phyloP scores from a whole-genome alignment of 2,113 vertebrate genomes.

The Pelobates fuscus region DNA sequence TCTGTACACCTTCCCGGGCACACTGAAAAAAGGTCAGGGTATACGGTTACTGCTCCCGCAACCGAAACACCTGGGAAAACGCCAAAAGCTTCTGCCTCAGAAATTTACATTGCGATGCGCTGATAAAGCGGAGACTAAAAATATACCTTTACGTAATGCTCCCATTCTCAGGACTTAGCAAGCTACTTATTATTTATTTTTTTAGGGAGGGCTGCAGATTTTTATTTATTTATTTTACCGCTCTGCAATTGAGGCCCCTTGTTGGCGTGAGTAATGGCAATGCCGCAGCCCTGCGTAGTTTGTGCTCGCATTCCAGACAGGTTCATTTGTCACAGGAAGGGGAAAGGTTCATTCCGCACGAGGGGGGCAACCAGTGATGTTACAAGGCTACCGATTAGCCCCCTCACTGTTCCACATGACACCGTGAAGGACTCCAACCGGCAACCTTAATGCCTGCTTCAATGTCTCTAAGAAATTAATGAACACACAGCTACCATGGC shows the following conservation, averaged over 20 bases:
- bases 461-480: constrained; percentile 84
- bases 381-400: constrained; percentile 83
- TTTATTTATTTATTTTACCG: constrained; percentile 71
- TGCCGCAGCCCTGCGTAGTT: constrained; percentile 76
- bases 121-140: constrained; percentile 60
- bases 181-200: constrained; percentile 77
- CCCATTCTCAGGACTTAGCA: constrained; percentile 56
- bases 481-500: constrained; percentile 78
- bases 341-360: constrained; percentile 81
- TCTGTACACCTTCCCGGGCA: not conserved
- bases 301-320: constrained; percentile 78
- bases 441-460: constrained; percentile 81
- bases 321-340: constrained; percentile 82
- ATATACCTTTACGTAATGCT: constrained; percentile 62
- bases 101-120: constrained; percentile 53
- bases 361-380: constrained; percentile 83
- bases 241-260: constrained; percentile 74
- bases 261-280: constrained; percentile 78
- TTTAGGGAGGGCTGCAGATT: constrained; percentile 64
- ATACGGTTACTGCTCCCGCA: not conserved
- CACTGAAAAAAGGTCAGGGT: not conserved
- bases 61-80: not conserved
- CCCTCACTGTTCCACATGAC: constrained; percentile 81
- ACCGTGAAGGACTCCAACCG: constrained; percentile 80
- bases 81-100: constrained; percentile 52